These are phyloP conservation scores for Sinocyclocheilus anophthalmus DNA, from an alignment of 2,113 vertebrate species.

Conservation along the genomic window DNA sequence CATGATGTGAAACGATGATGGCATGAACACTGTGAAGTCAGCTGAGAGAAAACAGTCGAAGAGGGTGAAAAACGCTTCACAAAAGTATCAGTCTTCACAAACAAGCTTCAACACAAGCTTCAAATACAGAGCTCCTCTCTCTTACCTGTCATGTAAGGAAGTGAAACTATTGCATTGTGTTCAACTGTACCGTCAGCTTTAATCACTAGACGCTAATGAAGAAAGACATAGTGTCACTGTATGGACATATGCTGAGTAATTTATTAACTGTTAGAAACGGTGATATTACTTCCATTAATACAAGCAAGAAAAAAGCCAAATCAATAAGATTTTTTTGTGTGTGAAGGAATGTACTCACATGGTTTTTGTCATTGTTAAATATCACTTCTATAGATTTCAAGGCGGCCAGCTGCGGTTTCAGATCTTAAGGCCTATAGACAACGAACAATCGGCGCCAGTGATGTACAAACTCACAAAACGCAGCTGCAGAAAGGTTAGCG, in stretches of 20 bases:
- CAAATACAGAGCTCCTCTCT: neutral
- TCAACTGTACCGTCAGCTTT: slow-evolving; percentile 81
- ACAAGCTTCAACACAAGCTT: slow-evolving; percentile 49
- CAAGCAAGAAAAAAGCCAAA: neutral
- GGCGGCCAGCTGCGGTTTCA: too few species aligned
- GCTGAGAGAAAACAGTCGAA: slow-evolving; percentile 69
- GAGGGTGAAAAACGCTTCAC: neutral
- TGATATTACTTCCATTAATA: neutral
- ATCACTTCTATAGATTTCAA: too few species aligned
- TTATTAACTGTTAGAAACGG: too few species aligned
- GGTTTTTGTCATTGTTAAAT: too few species aligned
- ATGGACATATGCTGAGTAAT: neutral
- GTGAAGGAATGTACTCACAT: slow-evolving; percentile 23
- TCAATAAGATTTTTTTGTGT: slow-evolving; percentile 46
- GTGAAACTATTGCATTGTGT: slow-evolving; percentile 79
- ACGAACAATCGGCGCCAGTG: too few species aligned
- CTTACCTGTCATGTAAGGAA: slow-evolving; percentile 87
- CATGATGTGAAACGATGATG: slow-evolving; percentile 83
- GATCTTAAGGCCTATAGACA: too few species aligned
- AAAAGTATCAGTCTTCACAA: neutral
- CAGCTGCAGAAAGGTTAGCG: too few species aligned
- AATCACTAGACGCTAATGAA: slow-evolving; percentile 77
- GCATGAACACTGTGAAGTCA: slow-evolving; percentile 83
- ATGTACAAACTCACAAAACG: too few species aligned
- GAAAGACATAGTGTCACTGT: neutral